These are phyloP conservation scores for Hirtodrosophila cameraria DNA, from an alignment of 2,888 invertebrate species.

Conservation along the genomic window DNA sequence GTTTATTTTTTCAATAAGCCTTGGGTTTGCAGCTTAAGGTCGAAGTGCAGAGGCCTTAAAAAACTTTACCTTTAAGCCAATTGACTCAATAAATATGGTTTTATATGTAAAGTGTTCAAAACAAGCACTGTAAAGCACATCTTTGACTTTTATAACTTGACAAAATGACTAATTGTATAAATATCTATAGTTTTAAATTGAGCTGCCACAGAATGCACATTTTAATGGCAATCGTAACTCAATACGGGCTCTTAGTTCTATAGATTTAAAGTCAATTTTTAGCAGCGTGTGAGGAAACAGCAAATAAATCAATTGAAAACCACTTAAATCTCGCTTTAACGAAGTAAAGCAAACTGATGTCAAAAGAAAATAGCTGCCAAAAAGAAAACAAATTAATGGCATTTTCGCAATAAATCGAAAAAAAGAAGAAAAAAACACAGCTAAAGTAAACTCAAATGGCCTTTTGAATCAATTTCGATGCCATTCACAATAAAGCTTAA, in stretches of 20 bases:
- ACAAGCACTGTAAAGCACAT: no score
- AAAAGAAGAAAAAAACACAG: neutral
- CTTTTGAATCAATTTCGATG: conserved; percentile 27
- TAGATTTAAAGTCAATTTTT: conserved; percentile 24
- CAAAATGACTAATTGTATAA: conserved; percentile 14
- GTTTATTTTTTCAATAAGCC: conserved; percentile 27
- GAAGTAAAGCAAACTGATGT: conserved; percentile 25
- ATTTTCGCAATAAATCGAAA: conserved; percentile 28
- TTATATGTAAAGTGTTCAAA: neutral
- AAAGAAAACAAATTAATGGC: conserved; percentile 51
- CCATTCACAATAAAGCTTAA: neutral
- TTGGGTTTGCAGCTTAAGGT: conserved; percentile 11
- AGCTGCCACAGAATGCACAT: no score
- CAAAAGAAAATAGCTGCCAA: conserved; percentile 30
- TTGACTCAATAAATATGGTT: conserved; percentile 30
- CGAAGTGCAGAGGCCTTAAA: neutral
- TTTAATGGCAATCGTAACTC: neutral
- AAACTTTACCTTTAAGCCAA: conserved; percentile 31
- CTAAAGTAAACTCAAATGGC: conserved; percentile 19
- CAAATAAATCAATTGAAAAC: conserved; percentile 66
- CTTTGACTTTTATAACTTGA: no score
- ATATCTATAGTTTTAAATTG: conserved; percentile 6
- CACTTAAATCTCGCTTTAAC: conserved; percentile 56
- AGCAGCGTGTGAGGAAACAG: conserved; percentile 30
- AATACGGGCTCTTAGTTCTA: no score